Evolutionary conservation across 2,888 invertebrate species (phyloP), one percentile per base, ranked within the genome.

Genomic region (Gisinianus flammeolus): DNA sequence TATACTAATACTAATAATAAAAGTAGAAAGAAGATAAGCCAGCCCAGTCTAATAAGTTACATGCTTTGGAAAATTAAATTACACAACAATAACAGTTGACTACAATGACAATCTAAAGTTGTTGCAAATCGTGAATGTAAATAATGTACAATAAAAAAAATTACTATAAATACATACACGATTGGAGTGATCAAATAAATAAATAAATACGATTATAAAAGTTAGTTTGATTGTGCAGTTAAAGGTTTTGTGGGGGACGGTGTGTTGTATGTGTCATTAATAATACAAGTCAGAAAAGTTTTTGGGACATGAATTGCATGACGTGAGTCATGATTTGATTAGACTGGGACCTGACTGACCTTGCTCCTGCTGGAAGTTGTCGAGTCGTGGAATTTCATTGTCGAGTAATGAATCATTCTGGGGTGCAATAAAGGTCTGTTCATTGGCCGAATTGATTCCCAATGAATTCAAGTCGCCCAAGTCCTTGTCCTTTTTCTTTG

Each of bases 261-360:
- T 22, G 33, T 67, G 30, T 4, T 44, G 44, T 44, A 44, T 19
- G 52, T 76, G 35, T 30, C 66, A 67, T 68, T 76, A 52, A 68
- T 31, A 56, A 44, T 33, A 67, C n/a, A 19, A 35, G 67, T 30
- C 16, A 52, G 28, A 76, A 62, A 6, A 22, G 12, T 22, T 19
- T n/a, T 56, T 33, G 80, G 79, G 44, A 78, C 79, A 71, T 80
- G 78, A 78, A 76, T 79, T 44, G 75, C 78, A 30, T 76, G 75
- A 72, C 77, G 75, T 66, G 79, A 70, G 54, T 78, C 79, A 69
- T 72, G 72, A 79, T 79, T 69, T 71, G 81, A 73, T 79, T 69
- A 76, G 81, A 73, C 78, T 79, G 77, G 77, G 81, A 12, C 19
- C 74, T 80, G 69, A 80, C 80, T n/a, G n/a, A n/a, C n/a, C n/a